Evolutionary conservation across 2,888 invertebrate genomes (phyloP).

Genomic region (Terebella lapidaria): DNA sequence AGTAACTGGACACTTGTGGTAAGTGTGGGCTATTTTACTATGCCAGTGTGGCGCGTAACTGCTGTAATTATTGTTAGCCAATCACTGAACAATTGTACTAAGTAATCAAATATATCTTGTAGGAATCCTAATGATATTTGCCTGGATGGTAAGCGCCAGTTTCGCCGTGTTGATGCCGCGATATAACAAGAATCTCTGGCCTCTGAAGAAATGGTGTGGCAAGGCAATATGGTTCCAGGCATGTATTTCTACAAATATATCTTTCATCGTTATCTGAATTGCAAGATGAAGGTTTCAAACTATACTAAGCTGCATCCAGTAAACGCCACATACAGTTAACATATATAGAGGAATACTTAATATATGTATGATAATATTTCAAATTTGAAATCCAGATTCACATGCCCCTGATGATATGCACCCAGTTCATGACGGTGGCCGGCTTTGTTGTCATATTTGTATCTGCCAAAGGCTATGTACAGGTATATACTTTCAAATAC

Average conservation of each 20-base stretch:
- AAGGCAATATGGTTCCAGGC: constrained; percentile 45
- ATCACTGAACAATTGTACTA: no score
- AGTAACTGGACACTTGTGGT: no score
- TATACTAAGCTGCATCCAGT: no score
- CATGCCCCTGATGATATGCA: not conserved
- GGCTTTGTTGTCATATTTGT: not conserved
- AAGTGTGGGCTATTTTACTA: no score
- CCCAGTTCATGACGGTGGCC: not conserved
- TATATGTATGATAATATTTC: no score
- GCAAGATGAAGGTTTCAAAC: not conserved
- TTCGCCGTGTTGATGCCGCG: constrained; percentile 43
- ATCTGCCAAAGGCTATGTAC: not conserved
- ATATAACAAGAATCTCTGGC: constrained; percentile 43
- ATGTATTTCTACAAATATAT: not conserved
- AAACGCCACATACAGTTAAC: no score
- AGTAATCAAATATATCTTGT: no score
- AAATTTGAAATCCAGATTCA: not conserved
- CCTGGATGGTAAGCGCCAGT: constrained; percentile 47
- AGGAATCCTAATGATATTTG: constrained; percentile 47
- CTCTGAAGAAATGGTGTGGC: constrained; percentile 29
- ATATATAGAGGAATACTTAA: no score
- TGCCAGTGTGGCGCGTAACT: no score
- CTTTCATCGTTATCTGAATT: not conserved
- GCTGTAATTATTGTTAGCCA: no score
- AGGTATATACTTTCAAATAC: not conserved